Percentiles rank a stretch among this genome's conserved stretches.
These are phyloP conservation scores for Cataglyphis albicans DNA, from an alignment of 2,888 invertebrate species.

Conservation along the genomic window DNA sequence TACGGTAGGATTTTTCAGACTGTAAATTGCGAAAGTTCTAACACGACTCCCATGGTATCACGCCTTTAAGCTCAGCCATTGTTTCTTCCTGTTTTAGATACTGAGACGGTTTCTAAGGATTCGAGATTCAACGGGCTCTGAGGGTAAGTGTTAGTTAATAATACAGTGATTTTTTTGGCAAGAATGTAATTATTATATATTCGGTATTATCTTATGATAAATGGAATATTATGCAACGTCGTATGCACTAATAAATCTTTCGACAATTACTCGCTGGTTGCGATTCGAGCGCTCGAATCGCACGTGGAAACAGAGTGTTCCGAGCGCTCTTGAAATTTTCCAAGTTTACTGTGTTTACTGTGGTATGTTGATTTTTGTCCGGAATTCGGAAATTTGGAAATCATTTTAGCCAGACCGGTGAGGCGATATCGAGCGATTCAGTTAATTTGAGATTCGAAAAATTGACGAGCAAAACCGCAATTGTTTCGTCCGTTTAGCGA, in stretches of 20 bases:
- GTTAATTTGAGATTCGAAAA: conserved; percentile 20
- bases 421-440: background rate
- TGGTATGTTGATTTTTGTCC: background rate
- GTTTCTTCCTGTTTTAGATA: conserved; percentile 79
- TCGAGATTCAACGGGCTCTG: conserved; percentile 55
- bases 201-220: background rate
- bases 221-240: background rate
- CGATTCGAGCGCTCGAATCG: background rate
- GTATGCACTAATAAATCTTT: background rate
- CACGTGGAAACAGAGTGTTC: background rate
- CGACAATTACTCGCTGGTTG: background rate
- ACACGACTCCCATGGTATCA: conserved; percentile 63
- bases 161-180: conserved; percentile 8
- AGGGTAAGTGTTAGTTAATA: conserved; percentile 75
- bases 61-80: conserved; percentile 68
- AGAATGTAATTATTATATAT: conserved; percentile 14
- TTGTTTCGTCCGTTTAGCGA: conserved; percentile 1
- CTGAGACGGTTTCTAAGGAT: conserved; percentile 70
- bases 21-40: conserved; percentile 83
- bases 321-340: background rate
- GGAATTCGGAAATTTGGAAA: background rate
- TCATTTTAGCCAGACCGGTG: background rate
- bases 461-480: background rate
- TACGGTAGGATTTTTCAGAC: conserved; percentile 76
- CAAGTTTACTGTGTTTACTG: background rate